Percentiles rank a stretch among this genome's conserved stretches.
Conservation (phyloP, 2,113 vertebrate species). For the Xerus inauris region DNA sequence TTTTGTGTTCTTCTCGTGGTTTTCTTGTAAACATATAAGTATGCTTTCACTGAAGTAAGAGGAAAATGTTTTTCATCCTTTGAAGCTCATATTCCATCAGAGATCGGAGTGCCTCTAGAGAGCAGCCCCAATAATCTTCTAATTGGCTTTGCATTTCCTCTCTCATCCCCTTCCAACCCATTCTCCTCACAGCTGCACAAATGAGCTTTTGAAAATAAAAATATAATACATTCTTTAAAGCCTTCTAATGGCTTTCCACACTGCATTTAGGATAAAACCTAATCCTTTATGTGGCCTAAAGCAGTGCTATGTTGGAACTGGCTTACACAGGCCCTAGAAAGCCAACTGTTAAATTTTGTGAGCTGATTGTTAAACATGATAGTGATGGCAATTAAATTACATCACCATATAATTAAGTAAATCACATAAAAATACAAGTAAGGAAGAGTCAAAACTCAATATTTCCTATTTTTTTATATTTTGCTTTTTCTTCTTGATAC, state of each 20-base stretch:
- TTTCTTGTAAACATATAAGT: slow-evolving; percentile 23
- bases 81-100: neutral
- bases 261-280: neutral
- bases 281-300: neutral
- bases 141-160: slow-evolving; percentile 6
- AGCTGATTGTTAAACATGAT: neutral
- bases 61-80: slow-evolving; percentile 35
- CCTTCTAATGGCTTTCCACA: slow-evolving; percentile 12
- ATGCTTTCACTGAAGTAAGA: neutral
- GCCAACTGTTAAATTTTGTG: neutral
- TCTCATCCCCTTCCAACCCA: slow-evolving; percentile 28
- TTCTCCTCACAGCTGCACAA: neutral
- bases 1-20: neutral
- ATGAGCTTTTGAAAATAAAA: slow-evolving; percentile 45
- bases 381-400: neutral
- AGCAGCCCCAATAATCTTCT: slow-evolving; percentile 23
- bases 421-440: neutral
- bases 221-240: neutral
- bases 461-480: neutral
- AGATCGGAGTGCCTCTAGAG: neutral
- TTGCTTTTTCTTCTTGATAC: neutral
- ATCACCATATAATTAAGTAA: neutral
- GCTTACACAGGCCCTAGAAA: neutral
- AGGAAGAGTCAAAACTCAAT: neutral
- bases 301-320: neutral